phyloP scores from a whole-genome alignment of 2,888 invertebrate genomes.

The Lacanobia wlatinum region DNA sequence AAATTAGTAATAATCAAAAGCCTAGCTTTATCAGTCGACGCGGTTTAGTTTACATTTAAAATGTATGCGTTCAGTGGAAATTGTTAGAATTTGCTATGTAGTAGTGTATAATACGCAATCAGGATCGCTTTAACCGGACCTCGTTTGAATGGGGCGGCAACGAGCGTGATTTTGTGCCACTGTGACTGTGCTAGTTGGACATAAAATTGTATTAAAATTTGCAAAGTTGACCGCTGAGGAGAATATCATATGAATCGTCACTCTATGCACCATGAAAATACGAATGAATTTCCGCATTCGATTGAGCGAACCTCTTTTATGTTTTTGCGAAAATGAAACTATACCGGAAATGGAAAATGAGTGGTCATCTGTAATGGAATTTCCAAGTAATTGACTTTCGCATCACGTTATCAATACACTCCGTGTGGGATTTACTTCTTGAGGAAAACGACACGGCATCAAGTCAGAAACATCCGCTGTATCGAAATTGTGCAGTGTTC shows the following conservation, averaged over 20 bases:
- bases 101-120: constrained; percentile 81
- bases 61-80: constrained; percentile 71
- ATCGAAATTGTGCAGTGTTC: constrained; percentile 33
- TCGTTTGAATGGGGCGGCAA: constrained; percentile 76
- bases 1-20: constrained; percentile 44
- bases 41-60: constrained; percentile 63
- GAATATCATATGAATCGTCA: constrained; percentile 56
- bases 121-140: constrained; percentile 79
- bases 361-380: constrained; percentile 50
- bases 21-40: constrained; percentile 39
- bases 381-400: constrained; percentile 49
- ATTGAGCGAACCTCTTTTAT: constrained; percentile 9
- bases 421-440: constrained; percentile 33
- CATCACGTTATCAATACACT: constrained; percentile 60
- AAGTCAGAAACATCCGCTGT: constrained; percentile 37
- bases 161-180: constrained; percentile 74
- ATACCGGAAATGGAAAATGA: constrained; percentile 45
- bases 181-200: constrained; percentile 59
- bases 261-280: constrained; percentile 14
- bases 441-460: constrained; percentile 23
- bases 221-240: constrained; percentile 52
- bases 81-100: constrained; percentile 77
- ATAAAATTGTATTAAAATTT: constrained; percentile 52
- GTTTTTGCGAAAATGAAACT: constrained; percentile 27
- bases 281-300: constrained; percentile 16